Percentiles rank a stretch among this genome's conserved stretches.
Conservation (phyloP, 2,888 invertebrate species). For the Stenodera caucasica region DNA sequence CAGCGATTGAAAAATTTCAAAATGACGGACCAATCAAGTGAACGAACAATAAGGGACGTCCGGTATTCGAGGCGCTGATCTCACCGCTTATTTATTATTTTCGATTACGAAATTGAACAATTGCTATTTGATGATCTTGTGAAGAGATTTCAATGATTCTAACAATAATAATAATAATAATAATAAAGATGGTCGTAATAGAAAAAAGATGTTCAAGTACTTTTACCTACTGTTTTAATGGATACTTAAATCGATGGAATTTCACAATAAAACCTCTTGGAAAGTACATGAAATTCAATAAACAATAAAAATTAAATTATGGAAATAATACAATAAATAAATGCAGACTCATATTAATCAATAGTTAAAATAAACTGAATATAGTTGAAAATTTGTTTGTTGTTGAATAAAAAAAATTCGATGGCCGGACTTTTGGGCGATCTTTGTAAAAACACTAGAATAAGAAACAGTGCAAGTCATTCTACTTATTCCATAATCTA, state of each 20-base stretch:
- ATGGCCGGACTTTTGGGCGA: conserved; percentile 26
- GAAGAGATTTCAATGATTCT: too few species aligned
- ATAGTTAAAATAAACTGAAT: conserved; percentile 6
- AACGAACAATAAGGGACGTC: too few species aligned
- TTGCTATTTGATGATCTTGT: too few species aligned
- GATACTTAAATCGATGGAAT: conserved; percentile 2
- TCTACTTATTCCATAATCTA: conserved; percentile 29
- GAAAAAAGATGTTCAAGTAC: neutral
- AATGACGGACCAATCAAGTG: too few species aligned
- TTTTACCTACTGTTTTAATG: conserved; percentile 5
- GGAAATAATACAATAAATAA: neutral
- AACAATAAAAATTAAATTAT: neutral
- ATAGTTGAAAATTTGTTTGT: conserved; percentile 1
- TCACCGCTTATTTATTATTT: too few species aligned
- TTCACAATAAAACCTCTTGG: neutral
- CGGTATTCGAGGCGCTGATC: too few species aligned
- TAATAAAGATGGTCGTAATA: neutral
- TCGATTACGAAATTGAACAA: too few species aligned
- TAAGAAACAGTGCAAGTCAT: conserved; percentile 42
- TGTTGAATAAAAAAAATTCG: conserved; percentile 33
- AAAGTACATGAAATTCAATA: neutral
- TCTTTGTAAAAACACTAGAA: conserved; percentile 46
- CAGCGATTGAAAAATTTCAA: too few species aligned
- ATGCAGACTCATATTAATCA: conserved; percentile 1
- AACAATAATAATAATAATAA: neutral